Evolutionary conservation across 1,140 invertebrate species (phyloP), one percentile per base, ranked within the genome.

Genomic region (Lithobius niger): DNA sequence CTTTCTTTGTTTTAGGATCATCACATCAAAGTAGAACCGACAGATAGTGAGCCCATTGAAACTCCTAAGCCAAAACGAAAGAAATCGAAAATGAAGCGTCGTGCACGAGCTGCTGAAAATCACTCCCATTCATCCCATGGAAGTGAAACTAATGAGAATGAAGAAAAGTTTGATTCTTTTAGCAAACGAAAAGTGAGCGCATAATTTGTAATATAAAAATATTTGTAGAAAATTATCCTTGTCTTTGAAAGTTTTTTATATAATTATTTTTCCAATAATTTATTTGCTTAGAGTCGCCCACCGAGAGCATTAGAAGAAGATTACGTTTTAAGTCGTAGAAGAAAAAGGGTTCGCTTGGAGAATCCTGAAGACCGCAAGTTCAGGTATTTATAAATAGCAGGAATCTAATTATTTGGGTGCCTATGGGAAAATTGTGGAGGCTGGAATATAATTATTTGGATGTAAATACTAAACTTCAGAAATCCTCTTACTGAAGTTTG

Each of bases 291-390:
- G 52, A 61, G 65, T 4, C 56, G 62, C 40, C 60, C 63, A 49
- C 68, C 67, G 24, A 63, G 59, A 58, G 65, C 64, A 18, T 54
- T 71, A 22, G 65, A 64, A 55, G 62, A 67, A 31, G 66, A 69
- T 50, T 70, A 68, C 56, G 65, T 65, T 27, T 57, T 67, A 3
- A 61, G 60, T 16, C 52, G 60, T 19, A 61, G 60, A 43, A 3
- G 36, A 6, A 66, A 60, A 44, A 59, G 52, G 22, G 10, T 44
- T 19, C 36, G 56, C 4, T 53, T 24, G 16, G 31, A 54, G 13
- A 31, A 31, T 31, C 13, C 51, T 40, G 47, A 50, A 27, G 52
- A 55, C n/a, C 31, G 42, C 31, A 56, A 43, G 13, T 59, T 42
- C 36, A 61, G 57, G 60, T 60, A 59, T 22, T n/a, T n/a, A n/a